Percentiles rank a stretch among this genome's conserved stretches.
phyloP scores from a whole-genome alignment of 35 echinoderm and acorn worm species.

The Acanthaster planci region DNA sequence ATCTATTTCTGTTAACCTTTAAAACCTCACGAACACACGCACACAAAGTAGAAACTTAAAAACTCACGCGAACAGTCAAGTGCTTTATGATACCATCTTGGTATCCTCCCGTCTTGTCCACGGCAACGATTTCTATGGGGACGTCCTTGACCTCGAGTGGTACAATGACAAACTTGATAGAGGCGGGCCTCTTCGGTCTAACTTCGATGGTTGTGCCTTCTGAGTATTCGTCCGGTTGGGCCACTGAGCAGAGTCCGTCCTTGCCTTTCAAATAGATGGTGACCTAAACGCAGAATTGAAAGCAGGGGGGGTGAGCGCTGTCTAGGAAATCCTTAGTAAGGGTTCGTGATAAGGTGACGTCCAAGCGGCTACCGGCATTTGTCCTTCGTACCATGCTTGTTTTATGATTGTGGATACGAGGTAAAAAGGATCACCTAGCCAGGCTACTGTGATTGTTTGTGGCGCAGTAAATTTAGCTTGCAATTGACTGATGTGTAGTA shows the following conservation, averaged over 20 bases:
- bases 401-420: no score
- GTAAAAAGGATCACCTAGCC: no score
- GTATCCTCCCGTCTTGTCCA: not conserved
- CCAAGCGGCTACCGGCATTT: no score
- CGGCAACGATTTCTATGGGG: slow-evolving; percentile 50
- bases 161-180: slow-evolving; percentile 71
- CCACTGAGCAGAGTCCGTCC: slow-evolving; percentile 62
- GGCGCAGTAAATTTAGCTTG: no score
- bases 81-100: slow-evolving; percentile 67
- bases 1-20: no score
- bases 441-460: no score
- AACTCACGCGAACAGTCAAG: slow-evolving; percentile 80
- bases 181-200: slow-evolving; percentile 20
- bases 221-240: slow-evolving; percentile 18
- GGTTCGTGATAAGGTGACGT: no score
- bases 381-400: no score
- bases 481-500: no score
- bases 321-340: no score
- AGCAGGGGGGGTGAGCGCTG: no score
- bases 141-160: slow-evolving; percentile 70
- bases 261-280: slow-evolving; percentile 49
- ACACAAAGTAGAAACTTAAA: not conserved
- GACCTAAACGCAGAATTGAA: slow-evolving; percentile 37
- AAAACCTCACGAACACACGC: no score
- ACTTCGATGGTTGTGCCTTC: slow-evolving; percentile 30